phyloP scores from a whole-genome alignment of 2,888 invertebrate species.

The Proisotoma minuta region DNA sequence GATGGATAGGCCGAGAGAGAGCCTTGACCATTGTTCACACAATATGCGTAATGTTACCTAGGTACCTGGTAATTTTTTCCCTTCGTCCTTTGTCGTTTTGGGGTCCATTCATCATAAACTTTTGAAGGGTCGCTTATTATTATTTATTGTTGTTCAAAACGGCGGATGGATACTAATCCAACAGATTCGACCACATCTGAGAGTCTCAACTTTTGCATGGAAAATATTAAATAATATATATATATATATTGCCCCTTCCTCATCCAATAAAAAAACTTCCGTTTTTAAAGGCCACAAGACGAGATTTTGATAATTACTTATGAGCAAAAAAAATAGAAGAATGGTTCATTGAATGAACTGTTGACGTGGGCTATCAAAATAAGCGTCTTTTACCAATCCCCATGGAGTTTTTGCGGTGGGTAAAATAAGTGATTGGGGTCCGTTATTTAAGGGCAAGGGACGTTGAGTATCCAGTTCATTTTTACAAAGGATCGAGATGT shows the following conservation, averaged over 20 bases:
- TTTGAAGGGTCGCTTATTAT: conserved; percentile 14
- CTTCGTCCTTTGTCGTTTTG: neutral
- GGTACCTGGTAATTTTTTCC: neutral
- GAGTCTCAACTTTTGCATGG: no score
- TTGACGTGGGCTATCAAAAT: conserved; percentile 1
- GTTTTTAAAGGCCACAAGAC: no score
- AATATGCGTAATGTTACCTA: conserved; percentile 1
- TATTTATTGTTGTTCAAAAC: conserved; percentile 9
- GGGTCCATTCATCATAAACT: conserved; percentile 15
- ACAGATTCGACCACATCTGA: no score
- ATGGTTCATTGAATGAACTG: no score
- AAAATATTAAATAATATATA: no score
- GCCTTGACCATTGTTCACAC: conserved; percentile 3
- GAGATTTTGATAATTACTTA: no score
- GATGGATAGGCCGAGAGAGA: neutral
- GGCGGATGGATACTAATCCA: conserved; percentile 1
- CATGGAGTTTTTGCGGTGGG: neutral
- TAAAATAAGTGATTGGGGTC: neutral
- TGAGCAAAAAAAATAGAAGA: no score
- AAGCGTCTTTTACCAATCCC: conserved; percentile 1
- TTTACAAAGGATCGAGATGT: conserved; percentile 3
- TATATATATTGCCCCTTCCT: no score
- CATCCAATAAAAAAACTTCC: no score
- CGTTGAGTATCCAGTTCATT: neutral
- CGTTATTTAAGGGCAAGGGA: no score